Percentiles rank a stretch among this genome's conserved stretches.
phyloP scores from a whole-genome alignment of 2,113 vertebrate species.

The Nothoprocta pentlandii region DNA sequence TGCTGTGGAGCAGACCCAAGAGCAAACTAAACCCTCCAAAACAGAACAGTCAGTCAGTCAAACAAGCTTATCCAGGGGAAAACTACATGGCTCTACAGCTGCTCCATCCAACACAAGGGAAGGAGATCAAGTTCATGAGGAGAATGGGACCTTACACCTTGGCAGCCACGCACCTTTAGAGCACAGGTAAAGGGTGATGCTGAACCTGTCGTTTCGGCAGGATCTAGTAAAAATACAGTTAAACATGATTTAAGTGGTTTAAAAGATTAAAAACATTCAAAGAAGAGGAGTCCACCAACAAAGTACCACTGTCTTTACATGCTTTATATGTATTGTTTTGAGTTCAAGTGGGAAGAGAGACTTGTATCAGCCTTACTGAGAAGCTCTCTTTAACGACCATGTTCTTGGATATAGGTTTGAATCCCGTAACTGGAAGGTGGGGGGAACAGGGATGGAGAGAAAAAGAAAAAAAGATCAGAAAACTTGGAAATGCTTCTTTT shows the following conservation, averaged over 20 bases:
- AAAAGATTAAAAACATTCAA: not conserved
- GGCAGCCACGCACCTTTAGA: not conserved
- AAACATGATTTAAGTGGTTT: not conserved
- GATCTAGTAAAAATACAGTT: not conserved
- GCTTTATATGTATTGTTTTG: not conserved
- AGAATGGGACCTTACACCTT: not conserved
- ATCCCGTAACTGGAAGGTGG: not conserved
- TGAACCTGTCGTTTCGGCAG: not conserved
- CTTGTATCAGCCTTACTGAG: not conserved
- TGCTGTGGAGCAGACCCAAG: slow-evolving; percentile 13
- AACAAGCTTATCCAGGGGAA: slow-evolving; percentile 24
- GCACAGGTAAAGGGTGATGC: not conserved
- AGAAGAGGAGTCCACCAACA: not conserved
- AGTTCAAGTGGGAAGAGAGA: not conserved
- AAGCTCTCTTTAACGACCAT: not conserved
- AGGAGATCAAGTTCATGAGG: not conserved
- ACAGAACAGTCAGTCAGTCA: slow-evolving; percentile 9
- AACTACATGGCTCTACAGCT: not conserved
- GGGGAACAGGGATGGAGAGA: not conserved
- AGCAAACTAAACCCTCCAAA: not conserved
- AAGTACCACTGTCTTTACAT: not conserved
- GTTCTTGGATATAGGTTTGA: not conserved
- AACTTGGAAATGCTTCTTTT: not conserved
- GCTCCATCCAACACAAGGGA: not conserved
- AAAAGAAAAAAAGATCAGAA: not conserved